Evolutionary conservation across 2,113 vertebrate genomes (phyloP), one percentile per base, ranked within the genome.

Genomic region (Gambusia affinis): DNA sequence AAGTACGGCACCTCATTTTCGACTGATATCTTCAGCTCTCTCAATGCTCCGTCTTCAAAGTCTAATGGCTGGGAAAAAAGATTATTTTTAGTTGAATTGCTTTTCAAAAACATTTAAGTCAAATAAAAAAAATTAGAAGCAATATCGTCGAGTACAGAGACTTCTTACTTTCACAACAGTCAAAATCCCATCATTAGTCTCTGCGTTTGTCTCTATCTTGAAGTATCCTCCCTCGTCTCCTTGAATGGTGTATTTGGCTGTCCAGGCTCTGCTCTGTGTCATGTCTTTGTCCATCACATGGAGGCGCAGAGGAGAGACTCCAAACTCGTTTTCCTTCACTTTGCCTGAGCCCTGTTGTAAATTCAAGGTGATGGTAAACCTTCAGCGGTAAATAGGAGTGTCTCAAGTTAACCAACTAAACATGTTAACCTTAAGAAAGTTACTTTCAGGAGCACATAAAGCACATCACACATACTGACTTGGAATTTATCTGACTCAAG

Each of bases 101-200:
- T 19, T 47, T 47, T 19, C 5, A 47, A 15, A 47, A 47, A 47
- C 44, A 47, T 47, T 47, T 47, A 19, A 47, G 44, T 19, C 44
- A 47, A 47, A 47, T 47, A 3, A 12, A 37, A 37, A 42, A 15
- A 54, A 15, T 54, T 54, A 47, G 17, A n/a, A 57, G 51, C 7
- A 57, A 57, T 2, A 57, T 22, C 19, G 6, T 54, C 19, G 2
- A 42, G 3, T 54, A 19, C 47, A 60, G 66, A 0, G 28, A 0
- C 22, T 44, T 67, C 79, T 67, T 68, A 89, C 88, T 64, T 89
- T 11, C 4, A 87, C 27, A 30, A 93, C 80, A 0, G 85, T 89
- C 76, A 92, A 84, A 70, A 94, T 85, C 70, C 92, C 92, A 69
- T 93, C 88, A 19, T 94, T 94, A 14, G 84, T 92, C 22, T 86